phyloP scores from a whole-genome alignment of 2,113 vertebrate genomes.

The Geococcyx californianus region DNA sequence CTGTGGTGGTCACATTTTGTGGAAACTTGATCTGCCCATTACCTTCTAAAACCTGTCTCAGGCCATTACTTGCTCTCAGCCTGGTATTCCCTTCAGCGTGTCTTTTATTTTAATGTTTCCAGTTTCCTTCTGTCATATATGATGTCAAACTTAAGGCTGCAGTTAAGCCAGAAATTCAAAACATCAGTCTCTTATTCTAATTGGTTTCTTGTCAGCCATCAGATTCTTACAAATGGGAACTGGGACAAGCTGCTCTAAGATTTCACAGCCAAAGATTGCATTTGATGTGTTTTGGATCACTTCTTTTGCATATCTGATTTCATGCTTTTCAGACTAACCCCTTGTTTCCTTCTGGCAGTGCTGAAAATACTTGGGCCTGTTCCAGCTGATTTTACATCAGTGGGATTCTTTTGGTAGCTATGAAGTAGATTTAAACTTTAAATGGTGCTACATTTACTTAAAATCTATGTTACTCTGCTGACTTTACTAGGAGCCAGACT shows the following conservation, averaged over 20 bases:
- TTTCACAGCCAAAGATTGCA: not conserved
- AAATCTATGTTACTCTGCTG: not conserved
- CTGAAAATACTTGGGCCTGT: not conserved
- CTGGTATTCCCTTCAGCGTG: not conserved
- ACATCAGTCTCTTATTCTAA: slow-evolving; percentile 21
- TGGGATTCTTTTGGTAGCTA: not conserved
- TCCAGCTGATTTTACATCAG: not conserved
- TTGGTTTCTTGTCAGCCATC: slow-evolving; percentile 45
- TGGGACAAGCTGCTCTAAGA: not conserved
- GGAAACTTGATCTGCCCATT: not conserved
- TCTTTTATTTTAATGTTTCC: slow-evolving; percentile 12
- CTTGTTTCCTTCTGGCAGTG: slow-evolving; percentile 3
- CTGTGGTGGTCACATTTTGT: not conserved
- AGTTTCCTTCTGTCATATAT: slow-evolving; percentile 47
- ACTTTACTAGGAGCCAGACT: not conserved
- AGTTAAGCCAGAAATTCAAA: slow-evolving; percentile 46
- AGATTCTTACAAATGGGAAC: slow-evolving; percentile 28
- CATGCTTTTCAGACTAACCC: slow-evolving; percentile 13
- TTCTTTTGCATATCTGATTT: slow-evolving; percentile 56
- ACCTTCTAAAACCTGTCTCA: not conserved
- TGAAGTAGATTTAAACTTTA: not conserved
- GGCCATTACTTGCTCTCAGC: not conserved
- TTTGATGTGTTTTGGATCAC: slow-evolving; percentile 47
- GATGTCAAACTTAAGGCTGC: slow-evolving; percentile 30
- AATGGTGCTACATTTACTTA: not conserved